These are phyloP conservation scores for Rhingia campestris DNA, from an alignment of 2,888 invertebrate species.

Conservation along the genomic window DNA sequence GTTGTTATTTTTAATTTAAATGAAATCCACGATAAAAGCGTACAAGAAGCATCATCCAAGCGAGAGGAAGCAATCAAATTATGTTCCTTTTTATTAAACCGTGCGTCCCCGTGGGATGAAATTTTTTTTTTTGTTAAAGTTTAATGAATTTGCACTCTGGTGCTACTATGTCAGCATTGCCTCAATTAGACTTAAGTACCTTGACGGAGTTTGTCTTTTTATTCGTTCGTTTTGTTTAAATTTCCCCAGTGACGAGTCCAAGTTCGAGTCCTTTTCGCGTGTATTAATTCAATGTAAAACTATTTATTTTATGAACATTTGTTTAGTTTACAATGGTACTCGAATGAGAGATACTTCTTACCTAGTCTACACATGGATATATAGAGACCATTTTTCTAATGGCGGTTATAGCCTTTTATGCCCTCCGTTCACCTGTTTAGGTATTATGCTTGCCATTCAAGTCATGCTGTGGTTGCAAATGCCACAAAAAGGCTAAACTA, in stretches of 20 bases:
- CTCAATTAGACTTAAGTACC: slow-evolving; percentile 54
- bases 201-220: slow-evolving; percentile 25
- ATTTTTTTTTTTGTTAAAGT: slow-evolving; percentile 43
- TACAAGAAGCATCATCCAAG: slow-evolving; percentile 26
- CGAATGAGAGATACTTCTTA: background rate
- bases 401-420: slow-evolving; percentile 4
- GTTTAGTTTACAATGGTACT: slow-evolving; percentile 10
- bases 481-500: slow-evolving; percentile 45
- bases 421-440: slow-evolving; percentile 43
- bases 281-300: slow-evolving; percentile 39
- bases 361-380: background rate
- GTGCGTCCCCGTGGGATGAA: slow-evolving; percentile 31
- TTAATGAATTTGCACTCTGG: slow-evolving; percentile 48
- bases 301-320: slow-evolving; percentile 28
- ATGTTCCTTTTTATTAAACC: background rate
- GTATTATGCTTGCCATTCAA: slow-evolving; percentile 23
- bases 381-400: slow-evolving; percentile 13
- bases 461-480: slow-evolving; percentile 27
- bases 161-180: background rate
- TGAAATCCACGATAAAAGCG: slow-evolving; percentile 39
- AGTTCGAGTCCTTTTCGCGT: background rate
- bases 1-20: slow-evolving; percentile 56
- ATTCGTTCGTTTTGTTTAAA: slow-evolving; percentile 2
- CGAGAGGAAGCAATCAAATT: slow-evolving; percentile 49
- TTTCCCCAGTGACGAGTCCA: background rate